These are phyloP conservation scores for Ectropis grisescens DNA, from an alignment of 1,140 invertebrate species.

Conservation along the genomic window DNA sequence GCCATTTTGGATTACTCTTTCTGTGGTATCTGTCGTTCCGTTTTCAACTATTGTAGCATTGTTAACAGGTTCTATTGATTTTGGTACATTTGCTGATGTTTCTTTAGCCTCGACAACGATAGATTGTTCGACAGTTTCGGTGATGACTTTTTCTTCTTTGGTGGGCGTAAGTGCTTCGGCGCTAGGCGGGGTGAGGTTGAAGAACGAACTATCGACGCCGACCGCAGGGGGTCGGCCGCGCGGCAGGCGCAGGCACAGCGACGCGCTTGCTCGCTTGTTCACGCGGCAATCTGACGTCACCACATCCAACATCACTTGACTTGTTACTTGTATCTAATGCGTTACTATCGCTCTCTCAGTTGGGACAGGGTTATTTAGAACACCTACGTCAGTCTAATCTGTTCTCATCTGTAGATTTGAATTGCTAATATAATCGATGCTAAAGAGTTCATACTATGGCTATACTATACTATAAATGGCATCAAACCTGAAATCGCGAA, in stretches of 20 bases:
- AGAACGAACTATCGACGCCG: constrained; percentile 38
- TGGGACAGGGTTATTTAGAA: constrained; percentile 2
- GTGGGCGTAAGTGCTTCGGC: constrained; percentile 48
- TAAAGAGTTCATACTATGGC: too few species aligned
- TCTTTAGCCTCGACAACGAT: constrained; percentile 13
- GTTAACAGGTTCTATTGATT: too few species aligned
- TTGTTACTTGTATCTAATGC: constrained; percentile 6
- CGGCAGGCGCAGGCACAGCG: constrained; percentile 50
- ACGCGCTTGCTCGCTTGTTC: constrained; percentile 58
- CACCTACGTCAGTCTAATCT: too few species aligned
- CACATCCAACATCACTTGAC: constrained; percentile 3
- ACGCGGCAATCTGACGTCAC: constrained; percentile 53
- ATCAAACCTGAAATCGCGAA: too few species aligned
- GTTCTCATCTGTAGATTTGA: too few species aligned
- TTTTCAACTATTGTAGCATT: not conserved
- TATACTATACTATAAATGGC: too few species aligned
- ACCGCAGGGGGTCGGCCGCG: constrained; percentile 48
- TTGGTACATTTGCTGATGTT: too few species aligned
- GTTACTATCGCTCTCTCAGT: not conserved
- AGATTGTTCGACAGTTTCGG: constrained; percentile 20
- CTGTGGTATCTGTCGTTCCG: constrained; percentile 2
- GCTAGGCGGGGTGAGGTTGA: constrained; percentile 58
- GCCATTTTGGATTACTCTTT: too few species aligned
- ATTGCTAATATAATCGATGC: too few species aligned
- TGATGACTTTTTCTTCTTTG: constrained; percentile 20